Evolutionary conservation across 2,888 invertebrate genomes (phyloP).

Genomic region (Orthosia cruda): DNA sequence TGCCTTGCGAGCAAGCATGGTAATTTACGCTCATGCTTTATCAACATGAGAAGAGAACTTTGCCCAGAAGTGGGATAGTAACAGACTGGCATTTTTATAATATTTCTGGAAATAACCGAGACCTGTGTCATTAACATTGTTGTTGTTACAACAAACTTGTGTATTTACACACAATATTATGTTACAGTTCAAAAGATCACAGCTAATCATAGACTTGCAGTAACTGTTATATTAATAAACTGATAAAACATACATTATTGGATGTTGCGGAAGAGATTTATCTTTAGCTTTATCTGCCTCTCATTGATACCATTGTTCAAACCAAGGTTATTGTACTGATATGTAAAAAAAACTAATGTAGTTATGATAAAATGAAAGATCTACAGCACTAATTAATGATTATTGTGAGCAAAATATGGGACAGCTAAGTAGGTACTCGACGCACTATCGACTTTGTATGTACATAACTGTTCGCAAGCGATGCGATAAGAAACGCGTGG

Average conservation of each 20-base stretch:
- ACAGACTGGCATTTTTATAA: no score
- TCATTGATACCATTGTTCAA: slow-evolving; percentile 28
- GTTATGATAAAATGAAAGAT: background rate
- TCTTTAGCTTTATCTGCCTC: slow-evolving; percentile 22
- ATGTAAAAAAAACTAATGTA: background rate
- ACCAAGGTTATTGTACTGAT: slow-evolving; percentile 25
- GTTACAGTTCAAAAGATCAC: slow-evolving; percentile 27
- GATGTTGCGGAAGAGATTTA: slow-evolving; percentile 38
- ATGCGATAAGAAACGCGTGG: slow-evolving; percentile 68
- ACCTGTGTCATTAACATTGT: background rate
- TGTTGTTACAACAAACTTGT: slow-evolving; percentile 1
- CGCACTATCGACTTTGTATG: slow-evolving; percentile 23
- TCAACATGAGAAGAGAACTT: no score
- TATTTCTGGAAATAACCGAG: background rate
- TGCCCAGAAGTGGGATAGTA: no score
- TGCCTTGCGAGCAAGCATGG: no score
- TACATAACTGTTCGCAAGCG: slow-evolving; percentile 43
- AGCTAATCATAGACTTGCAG: slow-evolving; percentile 5
- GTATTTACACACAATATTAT: slow-evolving; percentile 11
- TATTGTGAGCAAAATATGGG: background rate
- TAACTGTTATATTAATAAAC: slow-evolving; percentile 3
- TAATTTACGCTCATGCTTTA: no score
- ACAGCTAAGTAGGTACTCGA: background rate
- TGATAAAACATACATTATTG: slow-evolving; percentile 26
- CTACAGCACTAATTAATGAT: background rate